Evolutionary conservation across 30 jellyfish, hydroid and myxozoan genomes (phyloP), one percentile per base, ranked within the genome.

Genomic region (Hydractinia echinata): DNA sequence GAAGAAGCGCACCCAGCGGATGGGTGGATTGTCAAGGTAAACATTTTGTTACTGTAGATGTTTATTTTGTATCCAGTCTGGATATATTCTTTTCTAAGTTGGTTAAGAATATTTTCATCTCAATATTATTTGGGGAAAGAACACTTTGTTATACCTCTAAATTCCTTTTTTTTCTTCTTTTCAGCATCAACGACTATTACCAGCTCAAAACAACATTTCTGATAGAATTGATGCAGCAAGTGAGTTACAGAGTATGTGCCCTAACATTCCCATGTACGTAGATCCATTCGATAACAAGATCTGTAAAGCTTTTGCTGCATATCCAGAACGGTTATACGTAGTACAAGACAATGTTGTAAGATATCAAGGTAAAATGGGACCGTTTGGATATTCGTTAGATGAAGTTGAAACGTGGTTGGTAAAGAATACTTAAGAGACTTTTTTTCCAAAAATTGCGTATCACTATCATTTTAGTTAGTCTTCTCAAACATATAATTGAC

Each of bases 1-100:
- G 97, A 84, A 55, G 97, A 90, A 83, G 97, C 97, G 4, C 97
- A 90, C 66, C 95, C 97, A 15, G 39, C 60, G 5, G 92, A 85
- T 61, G 92, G 85, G 48, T 90, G 97, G 97, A 54, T 69, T n/a
- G 77, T 90, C 70, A 68, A 90, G 89, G 97, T 90, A 84, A 66
- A 44, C 50, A 18, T 51, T 20, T 16, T 15, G 1, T 13, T 13
- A 13, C 70, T 60, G 69, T 58, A 11, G 3, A 58, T 0, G 15
- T 58, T 58, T 58, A 58, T 11, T 16, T 13, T 11, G 69, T 13
- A 58, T 64, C 18, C 74, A 6, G 16, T 44, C 8, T 64, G 19
- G 74, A n/a, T 64, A n/a, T 64, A 6, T 58, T 58, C 7, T 64
- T 64, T 64, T 7, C 39, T 64, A 0, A 51, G 44, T 30, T 64